Base-by-base conservation (phyloP, 2,888 invertebrate species). In the Chelonus formosanus region DNA sequence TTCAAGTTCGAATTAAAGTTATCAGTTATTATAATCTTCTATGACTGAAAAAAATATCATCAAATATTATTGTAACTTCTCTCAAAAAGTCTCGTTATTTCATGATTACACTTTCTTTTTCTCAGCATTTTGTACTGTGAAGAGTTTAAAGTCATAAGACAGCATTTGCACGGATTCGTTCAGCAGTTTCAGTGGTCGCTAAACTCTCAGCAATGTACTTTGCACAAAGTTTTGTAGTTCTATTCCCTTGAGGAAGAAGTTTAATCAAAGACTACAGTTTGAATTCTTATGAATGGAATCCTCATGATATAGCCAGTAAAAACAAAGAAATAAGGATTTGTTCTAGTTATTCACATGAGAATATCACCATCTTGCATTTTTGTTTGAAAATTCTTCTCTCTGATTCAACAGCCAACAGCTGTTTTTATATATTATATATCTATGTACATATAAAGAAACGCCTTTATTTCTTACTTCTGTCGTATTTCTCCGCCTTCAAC, bases 231-330 rank as follows among this genome's bases (percentile, higher is more conserved):
- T 48, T 5, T 48, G 31, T 20, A 48, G 31, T 31, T 48, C 10
- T 48, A 48, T 20, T 10, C 35, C 34, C 32, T 53, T 34, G 47
- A 44, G n/a, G 48, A 44, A 52, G 40, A 58, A 67, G 60, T 66
- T 56, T 66, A 61, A 66, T 66, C 66, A 61, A 56, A 61, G 10
- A 2, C 48, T 48, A 31, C 48, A 20, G 20, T 20, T 20, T 20
- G 20, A 20, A 2, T 20, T 20, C 20, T 20, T 20, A 20, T 20
- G 20, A 20, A 20, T 20, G 20, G 20, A 20, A 20, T 20, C 20
- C 1, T 20, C 20, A 20, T 20, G 1, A 20, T 20, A 20, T 20
- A 20, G 20, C 20, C 20, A 20, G 20, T 20, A 20, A 48, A 48
- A 48, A 48, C 31, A 48, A 48, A 10, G 31, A 48, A 48, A 48